Percentiles rank a stretch among this genome's conserved stretches.
phyloP scores from a whole-genome alignment of 2,888 invertebrate genomes.

The Cenopis cana region DNA sequence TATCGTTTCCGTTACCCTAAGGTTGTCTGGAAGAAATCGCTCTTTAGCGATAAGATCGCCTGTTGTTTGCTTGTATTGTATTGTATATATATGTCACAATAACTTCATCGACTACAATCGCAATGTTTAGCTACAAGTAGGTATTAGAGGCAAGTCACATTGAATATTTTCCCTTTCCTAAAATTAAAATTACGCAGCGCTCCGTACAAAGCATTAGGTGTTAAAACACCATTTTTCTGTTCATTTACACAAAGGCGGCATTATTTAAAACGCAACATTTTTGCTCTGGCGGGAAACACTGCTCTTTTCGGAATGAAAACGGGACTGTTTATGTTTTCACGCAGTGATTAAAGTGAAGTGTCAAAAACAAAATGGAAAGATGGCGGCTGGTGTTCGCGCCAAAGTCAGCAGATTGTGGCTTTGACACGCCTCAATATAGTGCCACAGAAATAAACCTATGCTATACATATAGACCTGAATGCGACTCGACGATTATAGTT shows the following conservation, averaged over 20 bases:
- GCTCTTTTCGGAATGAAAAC: conserved; percentile 81
- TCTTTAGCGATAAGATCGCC: no score
- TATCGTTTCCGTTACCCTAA: no score
- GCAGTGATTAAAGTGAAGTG: conserved; percentile 84
- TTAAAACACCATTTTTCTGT: conserved; percentile 47
- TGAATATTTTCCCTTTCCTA: not conserved
- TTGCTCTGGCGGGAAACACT: conserved; percentile 58
- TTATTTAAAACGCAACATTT: conserved; percentile 64
- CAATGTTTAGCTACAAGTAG: no score
- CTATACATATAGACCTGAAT: conserved; percentile 48
- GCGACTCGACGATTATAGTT: conserved; percentile 54
- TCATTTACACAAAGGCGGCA: conserved; percentile 54
- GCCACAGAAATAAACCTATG: not conserved
- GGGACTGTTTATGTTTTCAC: conserved; percentile 77
- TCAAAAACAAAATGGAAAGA: conserved; percentile 80
- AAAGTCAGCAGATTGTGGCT: conserved; percentile 63
- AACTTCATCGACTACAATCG: no score
- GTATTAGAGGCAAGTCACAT: not conserved
- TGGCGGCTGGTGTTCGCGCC: conserved; percentile 58
- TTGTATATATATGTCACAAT: no score
- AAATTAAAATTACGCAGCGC: conserved; percentile 23
- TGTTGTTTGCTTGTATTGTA: no score
- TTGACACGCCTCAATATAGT: conserved; percentile 73
- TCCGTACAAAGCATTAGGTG: conserved; percentile 22
- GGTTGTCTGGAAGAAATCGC: no score